These are phyloP conservation scores for Lepus europaeus DNA, from an alignment of 2,113 vertebrate species.

Conservation along the genomic window DNA sequence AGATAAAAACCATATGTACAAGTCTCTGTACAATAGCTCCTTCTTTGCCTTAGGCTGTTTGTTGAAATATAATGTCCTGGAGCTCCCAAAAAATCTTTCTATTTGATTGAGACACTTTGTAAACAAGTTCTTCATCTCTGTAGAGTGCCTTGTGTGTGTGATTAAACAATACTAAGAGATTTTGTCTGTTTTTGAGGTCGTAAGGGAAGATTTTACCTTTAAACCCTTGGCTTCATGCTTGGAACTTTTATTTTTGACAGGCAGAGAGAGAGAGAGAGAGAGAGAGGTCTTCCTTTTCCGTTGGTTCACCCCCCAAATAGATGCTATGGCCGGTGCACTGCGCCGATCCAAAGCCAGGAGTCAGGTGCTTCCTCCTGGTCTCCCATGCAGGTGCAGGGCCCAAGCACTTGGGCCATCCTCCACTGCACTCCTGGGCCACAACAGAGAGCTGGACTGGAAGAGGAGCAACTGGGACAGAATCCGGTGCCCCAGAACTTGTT, in stretches of 20 bases:
- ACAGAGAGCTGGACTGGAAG: no score
- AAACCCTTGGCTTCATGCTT: neutral
- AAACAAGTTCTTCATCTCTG: neutral
- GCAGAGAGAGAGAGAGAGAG: no score
- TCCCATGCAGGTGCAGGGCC: no score
- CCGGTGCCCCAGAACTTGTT: neutral
- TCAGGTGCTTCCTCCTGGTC: no score
- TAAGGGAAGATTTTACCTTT: slow-evolving; percentile 6
- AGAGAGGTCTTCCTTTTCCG: no score
- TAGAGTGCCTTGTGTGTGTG: neutral
- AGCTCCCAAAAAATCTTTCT: neutral
- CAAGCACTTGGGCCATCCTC: no score
- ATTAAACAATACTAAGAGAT: neutral
- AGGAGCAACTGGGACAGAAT: no score
- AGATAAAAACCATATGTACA: neutral
- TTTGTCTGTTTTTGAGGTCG: neutral
- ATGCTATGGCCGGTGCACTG: no score
- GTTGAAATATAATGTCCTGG: neutral
- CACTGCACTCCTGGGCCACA: no score
- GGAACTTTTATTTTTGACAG: neutral
- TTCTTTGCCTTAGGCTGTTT: neutral
- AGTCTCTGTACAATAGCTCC: neutral
- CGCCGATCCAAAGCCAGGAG: no score
- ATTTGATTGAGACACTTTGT: neutral
- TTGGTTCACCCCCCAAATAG: no score